phyloP scores from a whole-genome alignment of 2,113 vertebrate genomes.

The Microtus oregoni region DNA sequence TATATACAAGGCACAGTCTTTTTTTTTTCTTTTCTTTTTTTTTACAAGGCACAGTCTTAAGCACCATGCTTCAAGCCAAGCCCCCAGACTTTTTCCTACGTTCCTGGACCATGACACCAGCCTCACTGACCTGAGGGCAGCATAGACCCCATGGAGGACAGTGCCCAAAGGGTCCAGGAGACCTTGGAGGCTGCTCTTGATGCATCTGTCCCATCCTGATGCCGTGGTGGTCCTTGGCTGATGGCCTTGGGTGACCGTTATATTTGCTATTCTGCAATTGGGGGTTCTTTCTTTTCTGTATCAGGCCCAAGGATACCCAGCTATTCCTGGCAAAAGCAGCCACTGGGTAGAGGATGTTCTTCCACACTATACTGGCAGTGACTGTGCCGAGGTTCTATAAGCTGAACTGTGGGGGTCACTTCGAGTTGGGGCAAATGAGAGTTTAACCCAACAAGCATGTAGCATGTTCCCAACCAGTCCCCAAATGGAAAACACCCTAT shows the following conservation, averaged over 20 bases:
- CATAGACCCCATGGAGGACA: neutral
- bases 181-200: neutral
- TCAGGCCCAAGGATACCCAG: neutral
- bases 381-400: too few relatives aligned
- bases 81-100: slow-evolving; percentile 41
- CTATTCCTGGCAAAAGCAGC: neutral
- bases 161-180: neutral
- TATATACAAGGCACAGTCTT: neutral
- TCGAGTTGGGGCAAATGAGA: neutral
- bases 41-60: neutral
- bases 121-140: neutral
- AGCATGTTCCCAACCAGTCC: neutral
- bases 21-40: too few relatives aligned
- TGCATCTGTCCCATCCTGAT: neutral
- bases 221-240: accelerated
- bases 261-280: neutral
- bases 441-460: neutral
- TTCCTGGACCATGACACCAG: slow-evolving; percentile 46
- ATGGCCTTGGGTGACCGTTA: neutral
- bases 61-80: slow-evolving; percentile 52
- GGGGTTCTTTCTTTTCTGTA: neutral
- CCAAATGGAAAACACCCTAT: neutral
- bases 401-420: neutral
- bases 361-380: neutral
- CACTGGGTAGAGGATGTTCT: neutral